These are phyloP conservation scores for Nebria salina DNA, from an alignment of 2,888 invertebrate species.

Conservation along the genomic window DNA sequence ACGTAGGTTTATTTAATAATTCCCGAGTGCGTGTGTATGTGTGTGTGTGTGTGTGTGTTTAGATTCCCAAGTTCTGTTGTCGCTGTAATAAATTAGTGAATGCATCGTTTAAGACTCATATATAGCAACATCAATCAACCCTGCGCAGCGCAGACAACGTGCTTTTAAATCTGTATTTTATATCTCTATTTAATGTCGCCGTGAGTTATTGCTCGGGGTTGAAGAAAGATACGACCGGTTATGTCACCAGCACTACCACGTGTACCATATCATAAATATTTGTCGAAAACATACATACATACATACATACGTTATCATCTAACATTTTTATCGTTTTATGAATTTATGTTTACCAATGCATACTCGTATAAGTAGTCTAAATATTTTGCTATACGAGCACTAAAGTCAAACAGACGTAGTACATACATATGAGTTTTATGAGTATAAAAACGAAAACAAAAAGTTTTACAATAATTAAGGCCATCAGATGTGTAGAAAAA, in stretches of 20 bases:
- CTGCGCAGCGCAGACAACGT: conserved; percentile 35
- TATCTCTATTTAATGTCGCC: conserved; percentile 44
- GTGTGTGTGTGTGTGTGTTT: not conserved
- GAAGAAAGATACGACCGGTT: not conserved
- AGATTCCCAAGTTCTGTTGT: not conserved
- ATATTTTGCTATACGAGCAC: no score
- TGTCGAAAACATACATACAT: not conserved
- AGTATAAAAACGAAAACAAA: not conserved
- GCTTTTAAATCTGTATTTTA: conserved; percentile 42
- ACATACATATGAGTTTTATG: not conserved
- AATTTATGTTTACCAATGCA: not conserved
- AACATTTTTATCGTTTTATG: not conserved
- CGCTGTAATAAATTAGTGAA: not conserved
- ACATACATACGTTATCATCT: not conserved
- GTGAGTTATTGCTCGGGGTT: conserved; percentile 33
- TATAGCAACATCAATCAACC: conserved; percentile 32
- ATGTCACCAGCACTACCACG: not conserved
- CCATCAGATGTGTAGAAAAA: not conserved
- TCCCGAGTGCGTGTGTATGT: no score
- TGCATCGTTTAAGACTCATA: conserved; percentile 38
- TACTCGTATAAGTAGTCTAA: no score
- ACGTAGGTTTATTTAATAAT: no score
- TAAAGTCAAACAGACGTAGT: no score
- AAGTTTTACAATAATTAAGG: not conserved
- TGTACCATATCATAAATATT: not conserved